Evolutionary conservation across 2,113 vertebrate genomes (phyloP).

Genomic region (Amphiprion percula): DNA sequence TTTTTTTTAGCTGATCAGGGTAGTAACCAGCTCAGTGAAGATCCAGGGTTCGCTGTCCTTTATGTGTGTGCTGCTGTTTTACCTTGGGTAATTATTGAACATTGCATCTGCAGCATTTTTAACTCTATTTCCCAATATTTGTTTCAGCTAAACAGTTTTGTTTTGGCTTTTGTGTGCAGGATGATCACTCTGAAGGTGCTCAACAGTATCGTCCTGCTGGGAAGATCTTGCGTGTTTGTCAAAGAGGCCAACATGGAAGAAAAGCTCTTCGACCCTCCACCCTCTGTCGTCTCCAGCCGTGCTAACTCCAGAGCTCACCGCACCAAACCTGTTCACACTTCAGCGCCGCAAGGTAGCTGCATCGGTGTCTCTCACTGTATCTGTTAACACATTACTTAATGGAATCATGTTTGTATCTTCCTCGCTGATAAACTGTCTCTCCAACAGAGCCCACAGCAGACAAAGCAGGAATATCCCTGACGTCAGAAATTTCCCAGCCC

Average conservation of each 20-base stretch:
- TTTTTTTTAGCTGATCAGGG: slow-evolving; percentile 91
- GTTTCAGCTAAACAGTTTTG: background rate
- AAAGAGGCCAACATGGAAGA: slow-evolving; percentile 98
- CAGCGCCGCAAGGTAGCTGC: slow-evolving; percentile 69
- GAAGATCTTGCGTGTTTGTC: slow-evolving; percentile 96
- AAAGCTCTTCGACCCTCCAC: slow-evolving; percentile 91
- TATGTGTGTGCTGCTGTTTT: slow-evolving; percentile 95
- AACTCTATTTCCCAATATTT: background rate
- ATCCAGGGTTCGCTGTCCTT: slow-evolving; percentile 95
- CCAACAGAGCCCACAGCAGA: slow-evolving; percentile 79
- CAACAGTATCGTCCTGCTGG: slow-evolving; percentile 96
- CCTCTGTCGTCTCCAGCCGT: slow-evolving; percentile 85
- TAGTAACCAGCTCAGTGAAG: slow-evolving; percentile 96
- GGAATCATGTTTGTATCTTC: background rate
- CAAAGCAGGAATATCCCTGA: slow-evolving; percentile 81
- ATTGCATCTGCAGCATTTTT: background rate
- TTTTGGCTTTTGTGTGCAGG: slow-evolving; percentile 78
- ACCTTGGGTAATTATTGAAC: slow-evolving; percentile 90
- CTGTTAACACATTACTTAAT: background rate
- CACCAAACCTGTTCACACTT: slow-evolving; percentile 79
- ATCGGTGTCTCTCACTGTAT: background rate
- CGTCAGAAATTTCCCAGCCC: slow-evolving; percentile 86
- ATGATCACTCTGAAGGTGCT: slow-evolving; percentile 96
- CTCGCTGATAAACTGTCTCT: slow-evolving; percentile 31
- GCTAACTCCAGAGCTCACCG: slow-evolving; percentile 85